phyloP scores from a whole-genome alignment of 1,140 invertebrate species.

The Agrilus planipennis region DNA sequence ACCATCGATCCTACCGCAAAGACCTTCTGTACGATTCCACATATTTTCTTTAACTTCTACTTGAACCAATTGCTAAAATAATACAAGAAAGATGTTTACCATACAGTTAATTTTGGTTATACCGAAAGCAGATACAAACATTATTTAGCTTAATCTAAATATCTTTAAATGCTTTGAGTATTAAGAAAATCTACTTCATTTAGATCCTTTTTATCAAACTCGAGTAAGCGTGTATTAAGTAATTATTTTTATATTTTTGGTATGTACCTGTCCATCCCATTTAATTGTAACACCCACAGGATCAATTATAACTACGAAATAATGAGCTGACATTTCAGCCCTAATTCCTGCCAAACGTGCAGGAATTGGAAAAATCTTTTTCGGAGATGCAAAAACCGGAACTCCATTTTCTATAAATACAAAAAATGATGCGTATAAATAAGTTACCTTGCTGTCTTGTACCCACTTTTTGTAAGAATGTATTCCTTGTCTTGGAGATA shows the following conservation, averaged over 20 bases:
- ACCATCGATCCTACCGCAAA: slow-evolving; percentile 70
- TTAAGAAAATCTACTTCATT: too few relatives aligned
- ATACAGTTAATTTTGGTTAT: not conserved
- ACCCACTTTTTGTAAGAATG: slow-evolving; percentile 39
- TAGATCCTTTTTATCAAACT: too few relatives aligned
- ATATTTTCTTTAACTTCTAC: slow-evolving; percentile 52
- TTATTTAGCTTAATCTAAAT: too few relatives aligned
- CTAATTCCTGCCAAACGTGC: slow-evolving; percentile 52
- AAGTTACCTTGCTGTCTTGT: too few relatives aligned
- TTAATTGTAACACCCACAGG: slow-evolving; percentile 55
- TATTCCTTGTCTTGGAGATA: slow-evolving; percentile 59
- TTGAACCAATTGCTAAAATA: slow-evolving; percentile 27
- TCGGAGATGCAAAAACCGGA: slow-evolving; percentile 39
- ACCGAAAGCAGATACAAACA: too few relatives aligned
- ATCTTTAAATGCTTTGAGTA: not conserved
- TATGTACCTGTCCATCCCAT: slow-evolving; percentile 48
- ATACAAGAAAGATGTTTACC: not conserved
- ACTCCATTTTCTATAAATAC: slow-evolving; percentile 37
- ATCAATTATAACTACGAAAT: slow-evolving; percentile 53
- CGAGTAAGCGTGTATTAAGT: too few relatives aligned
- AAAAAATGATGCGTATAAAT: too few relatives aligned
- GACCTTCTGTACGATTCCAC: slow-evolving; percentile 66
- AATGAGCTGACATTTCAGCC: slow-evolving; percentile 54
- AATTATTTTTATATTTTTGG: too few relatives aligned
- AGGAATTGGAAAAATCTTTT: slow-evolving; percentile 51